Base-by-base conservation (phyloP, 2,113 vertebrate species). In the Barbus barbus region DNA sequence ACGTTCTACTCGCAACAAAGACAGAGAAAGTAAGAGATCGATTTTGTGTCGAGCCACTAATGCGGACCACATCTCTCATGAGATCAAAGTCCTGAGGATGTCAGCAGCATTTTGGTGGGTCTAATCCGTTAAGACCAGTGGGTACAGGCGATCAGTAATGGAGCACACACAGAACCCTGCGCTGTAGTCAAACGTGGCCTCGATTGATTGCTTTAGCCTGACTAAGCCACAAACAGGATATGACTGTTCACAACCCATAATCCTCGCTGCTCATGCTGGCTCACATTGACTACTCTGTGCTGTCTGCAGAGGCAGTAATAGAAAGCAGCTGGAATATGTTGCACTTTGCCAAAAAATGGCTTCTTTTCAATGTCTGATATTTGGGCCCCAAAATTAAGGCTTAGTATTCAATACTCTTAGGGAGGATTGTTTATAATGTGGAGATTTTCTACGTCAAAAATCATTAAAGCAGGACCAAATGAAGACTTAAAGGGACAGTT, bases 181-280 rank as follows among this genome's bases (percentile, higher is more conserved):
- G 24, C 36, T 69, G 76, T 74, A 81, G 82, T 81, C 86, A 84
- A 67, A 83, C 46, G 63, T 81, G 53, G 46, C 41, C 77, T 48
- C 4, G n/a, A 84, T 51, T 81, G 78, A 81, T 82, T 58, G 53
- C n/a, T 58, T 71, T 48, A 77, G 73, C 60, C 61, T 78, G 48
- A 78, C 60, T 83, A 61, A 76, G 82, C 67, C 86, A 51, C 82
- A 89, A 84, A 82, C 48, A 86, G 80, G 88, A 90, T 69, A 81
- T 85, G 83, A 89, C 86, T 87, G 61, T 84, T 78, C 85, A 84
- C 82, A 84, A 85, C 83, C 74, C 58, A 82, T 86, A 85, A 91
- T 84, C 78, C 76, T 74, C 61, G 24, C 33, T 58, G 72, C 9
- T 69, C 58, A 76, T 58, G 83, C 85, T 74, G 60, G 36, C 63